Conservation (phyloP, 2,888 invertebrate genomes). For the Megastigmus dorsalis region DNA sequence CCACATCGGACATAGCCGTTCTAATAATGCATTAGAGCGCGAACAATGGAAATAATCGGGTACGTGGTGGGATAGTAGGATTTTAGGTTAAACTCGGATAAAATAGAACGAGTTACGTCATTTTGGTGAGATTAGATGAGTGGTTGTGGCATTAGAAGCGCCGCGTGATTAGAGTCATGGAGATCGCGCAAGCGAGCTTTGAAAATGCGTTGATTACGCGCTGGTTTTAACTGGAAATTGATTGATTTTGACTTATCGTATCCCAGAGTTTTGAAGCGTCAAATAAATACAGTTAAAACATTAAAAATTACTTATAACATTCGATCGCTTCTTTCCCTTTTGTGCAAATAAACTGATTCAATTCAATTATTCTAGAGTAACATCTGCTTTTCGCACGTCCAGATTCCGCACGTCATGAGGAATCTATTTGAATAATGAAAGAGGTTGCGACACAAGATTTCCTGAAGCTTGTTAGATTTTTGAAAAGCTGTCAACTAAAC, state of each 20-base stretch:
- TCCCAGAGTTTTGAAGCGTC: too few relatives aligned
- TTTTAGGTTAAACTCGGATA: slow-evolving; percentile 37
- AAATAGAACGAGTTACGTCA: slow-evolving; percentile 43
- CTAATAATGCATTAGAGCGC: not conserved
- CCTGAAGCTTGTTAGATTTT: too few relatives aligned
- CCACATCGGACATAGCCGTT: too few relatives aligned
- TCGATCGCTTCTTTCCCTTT: too few relatives aligned
- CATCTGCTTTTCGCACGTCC: too few relatives aligned
- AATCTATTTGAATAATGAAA: too few relatives aligned
- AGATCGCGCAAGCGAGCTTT: not conserved
- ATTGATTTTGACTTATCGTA: not conserved
- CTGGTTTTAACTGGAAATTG: not conserved
- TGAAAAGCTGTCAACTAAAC: too few relatives aligned
- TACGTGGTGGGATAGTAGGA: not conserved
- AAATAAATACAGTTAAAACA: too few relatives aligned
- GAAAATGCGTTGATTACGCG: not conserved
- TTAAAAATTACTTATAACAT: not conserved
- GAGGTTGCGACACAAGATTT: too few relatives aligned
- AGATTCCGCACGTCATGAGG: too few relatives aligned
- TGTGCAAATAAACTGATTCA: too few relatives aligned
- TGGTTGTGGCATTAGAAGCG: not conserved
- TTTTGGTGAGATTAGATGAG: slow-evolving; percentile 31
- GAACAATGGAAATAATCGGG: slow-evolving; percentile 20
- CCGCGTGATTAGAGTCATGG: slow-evolving; percentile 11
- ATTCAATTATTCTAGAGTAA: too few relatives aligned